These are phyloP conservation scores for Artibeus lituratus DNA, from an alignment of 2,797 vertebrate genomes.

Conservation along the genomic window DNA sequence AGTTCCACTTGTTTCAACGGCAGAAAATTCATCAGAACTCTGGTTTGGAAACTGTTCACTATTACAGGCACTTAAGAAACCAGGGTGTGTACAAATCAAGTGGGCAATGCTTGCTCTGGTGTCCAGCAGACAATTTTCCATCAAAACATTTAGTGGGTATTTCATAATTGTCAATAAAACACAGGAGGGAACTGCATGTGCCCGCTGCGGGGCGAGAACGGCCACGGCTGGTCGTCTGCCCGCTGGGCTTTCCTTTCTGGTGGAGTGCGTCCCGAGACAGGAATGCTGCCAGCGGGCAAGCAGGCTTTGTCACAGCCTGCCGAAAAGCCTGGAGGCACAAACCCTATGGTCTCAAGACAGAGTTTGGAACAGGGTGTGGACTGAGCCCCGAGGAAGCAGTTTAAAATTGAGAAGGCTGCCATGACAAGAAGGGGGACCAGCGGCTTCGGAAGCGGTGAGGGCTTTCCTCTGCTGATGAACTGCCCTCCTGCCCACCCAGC, in stretches of 20 bases:
- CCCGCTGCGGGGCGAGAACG: conserved; percentile 67
- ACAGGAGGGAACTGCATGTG: conserved; percentile 74
- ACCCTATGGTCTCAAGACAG: neutral
- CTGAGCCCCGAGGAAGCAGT: neutral
- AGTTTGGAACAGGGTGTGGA: neutral
- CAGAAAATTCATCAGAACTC: neutral
- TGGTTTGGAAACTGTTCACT: conserved; percentile 28
- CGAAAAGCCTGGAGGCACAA: conserved; percentile 53
- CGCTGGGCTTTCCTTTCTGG: conserved; percentile 47
- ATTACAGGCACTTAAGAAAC: neutral
- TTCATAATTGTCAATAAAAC: conserved; percentile 70
- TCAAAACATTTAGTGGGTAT: conserved; percentile 54
- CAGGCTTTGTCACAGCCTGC: conserved; percentile 73
- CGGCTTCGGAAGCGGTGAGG: neutral
- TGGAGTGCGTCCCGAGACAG: conserved; percentile 69
- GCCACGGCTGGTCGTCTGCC: conserved; percentile 59
- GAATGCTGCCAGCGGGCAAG: conserved; percentile 72
- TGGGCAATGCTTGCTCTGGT: conserved; percentile 51
- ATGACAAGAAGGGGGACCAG: neutral
- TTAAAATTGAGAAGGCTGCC: neutral
- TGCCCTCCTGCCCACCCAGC: neutral
- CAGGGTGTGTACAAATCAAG: conserved; percentile 5
- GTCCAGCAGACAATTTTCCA: conserved; percentile 67
- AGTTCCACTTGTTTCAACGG: neutral
- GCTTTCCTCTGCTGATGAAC: neutral